These are phyloP conservation scores for Ladona fulva DNA, from an alignment of 1,140 invertebrate genomes.

Conservation along the genomic window DNA sequence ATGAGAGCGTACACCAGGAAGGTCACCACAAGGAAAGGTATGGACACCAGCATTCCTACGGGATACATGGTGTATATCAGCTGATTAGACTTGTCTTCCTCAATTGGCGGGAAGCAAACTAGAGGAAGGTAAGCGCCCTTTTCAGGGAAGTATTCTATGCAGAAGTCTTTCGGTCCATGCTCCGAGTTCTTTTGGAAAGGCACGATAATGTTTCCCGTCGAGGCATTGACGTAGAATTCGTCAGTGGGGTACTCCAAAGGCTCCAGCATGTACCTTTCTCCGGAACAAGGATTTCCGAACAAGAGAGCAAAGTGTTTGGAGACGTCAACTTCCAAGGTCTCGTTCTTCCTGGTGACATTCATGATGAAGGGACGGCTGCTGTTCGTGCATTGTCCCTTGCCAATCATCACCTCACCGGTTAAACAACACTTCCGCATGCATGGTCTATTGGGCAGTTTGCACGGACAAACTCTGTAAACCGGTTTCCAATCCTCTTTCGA, in stretches of 20 bases:
- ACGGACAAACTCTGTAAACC: not conserved
- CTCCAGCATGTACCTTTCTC: not conserved
- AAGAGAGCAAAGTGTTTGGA: not conserved
- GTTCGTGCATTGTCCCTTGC: not conserved
- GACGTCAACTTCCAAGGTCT: not conserved
- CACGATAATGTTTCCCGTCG: not conserved
- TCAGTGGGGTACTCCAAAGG: not conserved
- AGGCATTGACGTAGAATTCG: not conserved
- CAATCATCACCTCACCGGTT: not conserved
- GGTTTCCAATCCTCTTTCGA: not conserved
- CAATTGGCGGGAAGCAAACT: not conserved
- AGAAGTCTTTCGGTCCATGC: not conserved
- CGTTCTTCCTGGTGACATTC: not conserved
- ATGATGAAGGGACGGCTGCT: not conserved
- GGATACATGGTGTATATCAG: slow-evolving; percentile 25
- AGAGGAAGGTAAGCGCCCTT: not conserved
- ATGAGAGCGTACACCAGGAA: slow-evolving; percentile 61
- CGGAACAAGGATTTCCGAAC: not conserved
- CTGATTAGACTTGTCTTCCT: not conserved
- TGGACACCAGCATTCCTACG: slow-evolving; percentile 52
- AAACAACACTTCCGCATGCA: not conserved
- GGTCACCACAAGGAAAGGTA: slow-evolving; percentile 59
- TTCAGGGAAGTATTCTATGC: not conserved
- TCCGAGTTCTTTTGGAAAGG: not conserved
- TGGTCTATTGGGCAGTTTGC: not conserved